Base-by-base conservation (phyloP, 1,140 invertebrate species). In the Calliopsis andreniformis region DNA sequence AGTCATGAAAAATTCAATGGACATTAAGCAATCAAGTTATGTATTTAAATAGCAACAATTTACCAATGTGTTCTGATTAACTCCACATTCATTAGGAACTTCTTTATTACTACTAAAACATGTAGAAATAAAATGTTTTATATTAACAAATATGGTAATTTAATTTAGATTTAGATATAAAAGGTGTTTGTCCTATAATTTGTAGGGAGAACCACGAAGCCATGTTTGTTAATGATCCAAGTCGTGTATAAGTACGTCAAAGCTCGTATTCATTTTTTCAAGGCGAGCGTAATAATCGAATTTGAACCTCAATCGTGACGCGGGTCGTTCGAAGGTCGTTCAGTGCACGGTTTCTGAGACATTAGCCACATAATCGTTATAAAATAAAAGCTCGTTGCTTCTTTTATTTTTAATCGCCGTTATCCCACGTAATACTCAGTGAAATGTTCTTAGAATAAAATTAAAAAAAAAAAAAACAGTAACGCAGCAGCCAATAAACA, bases 391-490 rank as follows among this genome's bases (percentile, higher is more conserved):
- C 23, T 23, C 69, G 69, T 59, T 18, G 70, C 32, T 43, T 72
- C 47, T 39, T 72, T 72, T 72, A 72, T 72, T 72, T 64, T 72
- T 72, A 64, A 72, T 72, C 70, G 45, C 70, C n/a, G 70, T 72
- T 72, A 63, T 71, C 70, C 70, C 70, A 72, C 59, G 70, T 55
- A 53, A 23, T 59, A 47, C 64, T 23, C 20, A 72, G 70, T 72
- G 70, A 72, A 72, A 72, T 59, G 70, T 72, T 42, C 70, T 53
- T 23, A 25, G 4, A 25, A 72, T 63, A 63, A 63, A 72, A 71
- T 53, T 28, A 43, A 56, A 56, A 55, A 10, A 61, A 61, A 70
- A 59, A 59, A 71, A 51, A 61, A 28, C n/a, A 20, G 5, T 64
- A 45, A 72, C 69, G 69, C 45, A 20, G 59, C 58, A 7, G 12